Evolutionary conservation across 2,113 vertebrate genomes (phyloP), one percentile per base, ranked within the genome.

Genomic region (Lepisosteus osseus): DNA sequence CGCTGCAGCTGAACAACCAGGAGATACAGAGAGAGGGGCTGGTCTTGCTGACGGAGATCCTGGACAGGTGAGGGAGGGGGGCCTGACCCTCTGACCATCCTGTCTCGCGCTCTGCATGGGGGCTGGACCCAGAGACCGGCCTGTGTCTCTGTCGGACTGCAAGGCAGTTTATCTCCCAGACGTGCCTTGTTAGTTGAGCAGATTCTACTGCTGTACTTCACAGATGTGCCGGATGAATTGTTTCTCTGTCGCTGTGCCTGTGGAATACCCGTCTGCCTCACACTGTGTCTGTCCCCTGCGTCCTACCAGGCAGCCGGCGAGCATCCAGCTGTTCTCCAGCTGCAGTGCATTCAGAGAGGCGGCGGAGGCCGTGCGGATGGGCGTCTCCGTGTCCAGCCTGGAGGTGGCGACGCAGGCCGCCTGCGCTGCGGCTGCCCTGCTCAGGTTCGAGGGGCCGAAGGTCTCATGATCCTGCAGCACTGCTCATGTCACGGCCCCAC

Each of bases 21-120:
- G 95, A 96, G 65, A 88, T 97, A 69, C 93, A 94, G 40, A 96
- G 92, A 79, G 93, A 95, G 82, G 97, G 97, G 54, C 85, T 98
- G 54, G 83, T 94, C 76, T 93, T 98, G 11, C 93, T 98, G 4
- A 88, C 91, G 47, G 90, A 93, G 83, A 94, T 98, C 80, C 83
- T 99, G 84, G 91, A 94, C 74, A 89, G 94, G 97, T 99, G 83
- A 87, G 74, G 85, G 12, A 8, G 41, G 4, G 13, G 12, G 65
- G 13, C 62, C 4, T 54, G 12, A 51, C 47, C 9, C 47, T 51
- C 47, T 51, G 5, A 51, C 47, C 47, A 6, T 9, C 47, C 47
- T 51, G 5, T 9, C 47, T 51, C 47, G 5, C 47, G 5, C 47
- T 51, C 47, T 51, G 47, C 9, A 9, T 51, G 29, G 29, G 29